Evolutionary conservation across 1,140 invertebrate species (phyloP), one percentile per base, ranked within the genome.

Genomic region (Orius insidiosus): DNA sequence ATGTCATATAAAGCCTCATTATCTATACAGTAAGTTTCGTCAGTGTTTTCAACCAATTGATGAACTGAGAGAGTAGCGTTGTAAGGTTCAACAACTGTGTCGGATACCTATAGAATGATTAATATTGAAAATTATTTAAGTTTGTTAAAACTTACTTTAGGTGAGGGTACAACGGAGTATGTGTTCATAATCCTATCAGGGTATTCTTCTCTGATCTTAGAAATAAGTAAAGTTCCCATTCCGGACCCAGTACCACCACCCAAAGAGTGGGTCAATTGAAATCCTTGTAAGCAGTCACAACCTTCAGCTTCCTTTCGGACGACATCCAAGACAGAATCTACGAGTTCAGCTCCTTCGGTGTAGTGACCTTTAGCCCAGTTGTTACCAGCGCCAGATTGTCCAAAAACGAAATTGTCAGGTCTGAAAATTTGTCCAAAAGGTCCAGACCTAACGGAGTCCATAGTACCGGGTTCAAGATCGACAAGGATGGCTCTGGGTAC

Each of bases 1-100:
- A 92, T 92, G 62, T 90, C 86, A 58, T 90, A 92, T 8, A 92
- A 68, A 47, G 87, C 87, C 65, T 90, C 87, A 61, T 89, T 88
- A 64, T 89, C 85, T 58, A 89, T 83, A 56, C 83, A 87, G 59
- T 81, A 89, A 3, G 84, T 85, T 61, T 87, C 80, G 58, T 89
- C 85, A 9, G 85, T 86, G 57, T 88, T 87, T 63, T 89, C 86
- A 14, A 90, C 80, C 24, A 90, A 63, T 58, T 90, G 85, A 58
- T 89, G 84, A 8, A 89, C 80, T 9, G 85, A 85, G n/a, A 90
- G 67, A 24, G 83, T 88, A 10, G 83, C 80, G 62, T 90, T 90
- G 66, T 89, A 90, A 5, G 85, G 85, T 63, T 89, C 85, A 24
- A 89, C 85, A 9, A 89, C 85, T 10, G 82, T 85, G 63, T 88